phyloP scores from a whole-genome alignment of 2,113 vertebrate genomes.

The Quiscalus mexicanus region DNA sequence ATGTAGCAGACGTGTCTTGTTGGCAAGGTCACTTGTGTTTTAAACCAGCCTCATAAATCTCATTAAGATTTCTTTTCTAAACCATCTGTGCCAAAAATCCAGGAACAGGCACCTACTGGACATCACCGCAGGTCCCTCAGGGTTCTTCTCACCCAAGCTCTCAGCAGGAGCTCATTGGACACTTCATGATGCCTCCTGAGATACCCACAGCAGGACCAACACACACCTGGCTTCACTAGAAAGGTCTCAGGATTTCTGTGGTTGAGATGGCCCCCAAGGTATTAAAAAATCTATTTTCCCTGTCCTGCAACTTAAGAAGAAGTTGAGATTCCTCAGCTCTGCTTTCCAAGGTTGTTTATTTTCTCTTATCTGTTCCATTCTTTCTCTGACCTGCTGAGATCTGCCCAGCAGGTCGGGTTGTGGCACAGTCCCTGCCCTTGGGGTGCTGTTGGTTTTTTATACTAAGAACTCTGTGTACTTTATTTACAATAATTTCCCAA shows the following conservation, averaged over 20 bases:
- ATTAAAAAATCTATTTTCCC: too few relatives aligned
- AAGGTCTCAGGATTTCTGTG: neutral
- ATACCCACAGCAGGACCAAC: neutral
- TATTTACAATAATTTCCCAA: too few relatives aligned
- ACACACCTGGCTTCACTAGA: neutral
- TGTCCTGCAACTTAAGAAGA: accelerated
- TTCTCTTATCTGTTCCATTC: too few relatives aligned
- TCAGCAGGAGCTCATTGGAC: neutral
- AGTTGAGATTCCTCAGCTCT: too few relatives aligned
- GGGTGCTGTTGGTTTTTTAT: too few relatives aligned
- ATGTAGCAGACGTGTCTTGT: conserved; percentile 63
- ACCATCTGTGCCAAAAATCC: neutral
- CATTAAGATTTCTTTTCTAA: conserved; percentile 39
- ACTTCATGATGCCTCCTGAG: neutral
- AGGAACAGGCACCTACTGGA: neutral
- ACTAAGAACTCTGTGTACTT: too few relatives aligned
- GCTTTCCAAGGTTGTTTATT: too few relatives aligned
- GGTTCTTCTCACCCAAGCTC: neutral
- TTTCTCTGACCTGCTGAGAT: too few relatives aligned
- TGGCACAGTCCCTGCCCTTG: too few relatives aligned
- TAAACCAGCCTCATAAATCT: conserved; percentile 55
- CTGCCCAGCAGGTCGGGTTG: too few relatives aligned
- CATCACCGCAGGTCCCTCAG: neutral
- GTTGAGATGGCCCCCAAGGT: too few relatives aligned
- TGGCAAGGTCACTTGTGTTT: conserved; percentile 71